phyloP scores from a whole-genome alignment of 2,888 invertebrate genomes.

The Pinctada fucata region DNA sequence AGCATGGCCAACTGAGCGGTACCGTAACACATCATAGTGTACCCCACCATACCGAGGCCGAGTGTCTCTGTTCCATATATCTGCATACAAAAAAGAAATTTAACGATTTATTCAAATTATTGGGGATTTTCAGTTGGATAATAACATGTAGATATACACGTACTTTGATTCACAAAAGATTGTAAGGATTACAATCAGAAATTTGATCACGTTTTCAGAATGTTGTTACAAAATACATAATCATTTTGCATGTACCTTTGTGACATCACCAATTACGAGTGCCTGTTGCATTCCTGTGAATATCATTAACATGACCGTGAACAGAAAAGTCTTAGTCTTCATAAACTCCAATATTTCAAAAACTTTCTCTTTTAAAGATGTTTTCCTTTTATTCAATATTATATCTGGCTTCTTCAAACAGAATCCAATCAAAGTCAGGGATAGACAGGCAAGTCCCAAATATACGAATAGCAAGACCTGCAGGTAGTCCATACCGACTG shows the following conservation, averaged over 20 bases:
- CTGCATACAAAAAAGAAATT: constrained; percentile 39
- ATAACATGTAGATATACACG: too few relatives aligned
- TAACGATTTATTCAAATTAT: too few relatives aligned
- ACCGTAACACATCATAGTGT: constrained; percentile 69
- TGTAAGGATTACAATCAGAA: background rate
- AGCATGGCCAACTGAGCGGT: constrained; percentile 64
- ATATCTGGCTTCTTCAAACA: constrained; percentile 69
- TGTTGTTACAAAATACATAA: too few relatives aligned
- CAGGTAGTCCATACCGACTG: background rate
- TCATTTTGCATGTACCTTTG: too few relatives aligned
- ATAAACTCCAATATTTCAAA: constrained; percentile 55
- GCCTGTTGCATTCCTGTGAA: constrained; percentile 69
- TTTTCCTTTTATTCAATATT: constrained; percentile 59
- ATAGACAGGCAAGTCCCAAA: constrained; percentile 62
- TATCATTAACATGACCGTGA: constrained; percentile 60
- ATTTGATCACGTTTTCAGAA: background rate
- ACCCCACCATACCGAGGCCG: constrained; percentile 63
- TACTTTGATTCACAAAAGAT: background rate
- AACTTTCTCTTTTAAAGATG: constrained; percentile 56
- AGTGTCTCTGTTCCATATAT: constrained; percentile 53
- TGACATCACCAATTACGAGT: constrained; percentile 65
- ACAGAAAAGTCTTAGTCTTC: constrained; percentile 56
- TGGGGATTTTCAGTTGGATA: too few relatives aligned
- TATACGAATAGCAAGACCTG: constrained; percentile 64
- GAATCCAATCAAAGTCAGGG: constrained; percentile 63